phyloP scores from a whole-genome alignment of 2,888 invertebrate genomes.

The Drosophila infuscata region DNA sequence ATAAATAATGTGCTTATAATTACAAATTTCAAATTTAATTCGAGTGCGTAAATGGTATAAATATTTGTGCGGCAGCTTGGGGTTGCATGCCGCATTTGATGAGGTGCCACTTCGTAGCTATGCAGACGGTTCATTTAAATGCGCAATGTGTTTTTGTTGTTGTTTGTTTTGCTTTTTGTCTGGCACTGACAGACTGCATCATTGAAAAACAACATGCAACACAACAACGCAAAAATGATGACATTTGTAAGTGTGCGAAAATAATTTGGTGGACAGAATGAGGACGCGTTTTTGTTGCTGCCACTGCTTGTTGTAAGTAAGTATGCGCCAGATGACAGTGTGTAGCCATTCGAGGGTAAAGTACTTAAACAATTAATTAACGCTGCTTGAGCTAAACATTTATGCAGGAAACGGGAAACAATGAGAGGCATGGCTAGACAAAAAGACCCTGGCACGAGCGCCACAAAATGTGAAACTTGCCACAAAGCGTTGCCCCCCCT shows the following conservation, averaged over 20 bases:
- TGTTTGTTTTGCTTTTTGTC: slow-evolving; percentile 4
- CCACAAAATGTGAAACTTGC: slow-evolving; percentile 46
- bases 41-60: slow-evolving; percentile 1
- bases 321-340: slow-evolving; percentile 48
- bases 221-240: slow-evolving; percentile 50
- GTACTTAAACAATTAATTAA: slow-evolving; percentile 79
- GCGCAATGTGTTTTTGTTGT: slow-evolving; percentile 20
- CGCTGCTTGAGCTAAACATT: slow-evolving; percentile 61
- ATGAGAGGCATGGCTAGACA: slow-evolving; percentile 52
- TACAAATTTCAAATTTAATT: slow-evolving; percentile 32
- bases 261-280: slow-evolving; percentile 58
- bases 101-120: not conserved
- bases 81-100: not conserved
- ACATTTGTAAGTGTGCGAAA: slow-evolving; percentile 72
- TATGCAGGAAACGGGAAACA: slow-evolving; percentile 59
- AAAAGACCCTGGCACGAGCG: slow-evolving; percentile 32
- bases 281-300: slow-evolving; percentile 20
- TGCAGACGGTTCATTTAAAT: slow-evolving; percentile 24
- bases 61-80: slow-evolving; percentile 21
- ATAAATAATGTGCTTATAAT: slow-evolving; percentile 45
- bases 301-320: slow-evolving; percentile 21
- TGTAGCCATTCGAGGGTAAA: slow-evolving; percentile 62
- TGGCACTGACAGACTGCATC: slow-evolving; percentile 43
- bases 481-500: slow-evolving; percentile 31
- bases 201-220: slow-evolving; percentile 40